Percentiles rank a stretch among this genome's conserved stretches.
Conservation (phyloP, 2,113 vertebrate genomes). For the Mastomys natalensis region DNA sequence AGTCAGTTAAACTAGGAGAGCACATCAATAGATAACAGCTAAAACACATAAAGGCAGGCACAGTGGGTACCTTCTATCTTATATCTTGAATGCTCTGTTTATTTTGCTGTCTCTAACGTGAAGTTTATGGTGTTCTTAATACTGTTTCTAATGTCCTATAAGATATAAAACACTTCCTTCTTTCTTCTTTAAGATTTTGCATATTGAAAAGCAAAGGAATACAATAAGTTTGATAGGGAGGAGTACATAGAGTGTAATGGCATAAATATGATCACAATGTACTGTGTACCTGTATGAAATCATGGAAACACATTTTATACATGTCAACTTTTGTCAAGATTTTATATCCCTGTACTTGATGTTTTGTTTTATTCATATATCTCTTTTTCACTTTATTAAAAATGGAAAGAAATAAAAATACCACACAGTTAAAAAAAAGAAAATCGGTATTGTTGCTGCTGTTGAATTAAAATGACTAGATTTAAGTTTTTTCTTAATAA, state of each 20-base stretch:
- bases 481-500: neutral
- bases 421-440: neutral
- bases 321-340: neutral
- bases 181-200: neutral
- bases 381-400: neutral
- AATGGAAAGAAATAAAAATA: neutral
- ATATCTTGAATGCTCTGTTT: neutral
- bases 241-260: neutral
- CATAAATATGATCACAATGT: neutral
- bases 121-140: neutral
- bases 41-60: neutral
- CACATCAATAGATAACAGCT: neutral
- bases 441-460: neutral
- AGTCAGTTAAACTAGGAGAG: neutral
- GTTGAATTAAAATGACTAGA: neutral
- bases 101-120: neutral
- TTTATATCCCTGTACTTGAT: neutral
- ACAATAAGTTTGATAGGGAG: neutral
- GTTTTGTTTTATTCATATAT: neutral
- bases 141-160: neutral
- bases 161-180: neutral
- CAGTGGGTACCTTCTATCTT: neutral
- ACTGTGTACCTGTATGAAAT: neutral
- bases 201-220: neutral
- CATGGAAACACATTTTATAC: neutral